These are phyloP conservation scores for Aeoliscus strigatus DNA, from an alignment of 2,797 vertebrate genomes.

Conservation along the genomic window DNA sequence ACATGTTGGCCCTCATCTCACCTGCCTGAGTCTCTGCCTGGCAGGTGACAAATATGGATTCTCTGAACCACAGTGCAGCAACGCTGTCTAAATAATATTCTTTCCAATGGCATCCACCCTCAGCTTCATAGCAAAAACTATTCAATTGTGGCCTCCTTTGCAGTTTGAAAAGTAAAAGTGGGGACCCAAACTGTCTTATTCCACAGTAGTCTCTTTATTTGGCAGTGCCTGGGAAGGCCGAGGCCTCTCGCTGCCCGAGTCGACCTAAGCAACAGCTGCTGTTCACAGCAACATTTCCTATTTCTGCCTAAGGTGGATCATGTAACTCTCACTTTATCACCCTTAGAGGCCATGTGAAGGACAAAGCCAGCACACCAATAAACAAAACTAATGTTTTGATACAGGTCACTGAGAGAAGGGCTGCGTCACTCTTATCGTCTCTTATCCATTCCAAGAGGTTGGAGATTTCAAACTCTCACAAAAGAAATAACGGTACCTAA, in stretches of 20 bases:
- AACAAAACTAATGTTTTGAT: slow-evolving; percentile 87
- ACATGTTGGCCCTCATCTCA: slow-evolving; percentile 48
- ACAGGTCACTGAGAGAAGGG: slow-evolving; percentile 48
- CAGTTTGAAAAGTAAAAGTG: slow-evolving; percentile 53
- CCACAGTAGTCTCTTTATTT: slow-evolving; percentile 75
- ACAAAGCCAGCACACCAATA: slow-evolving; percentile 78
- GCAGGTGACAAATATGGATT: slow-evolving; percentile 77
- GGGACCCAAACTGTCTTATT: slow-evolving; percentile 36
- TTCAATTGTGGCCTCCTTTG: slow-evolving; percentile 55
- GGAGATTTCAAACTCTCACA: no score
- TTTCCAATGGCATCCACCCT: slow-evolving; percentile 62
- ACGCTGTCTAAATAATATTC: slow-evolving; percentile 75
- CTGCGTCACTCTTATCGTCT: no score
- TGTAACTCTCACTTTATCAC: slow-evolving; percentile 93
- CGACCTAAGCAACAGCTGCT: slow-evolving; percentile 85
- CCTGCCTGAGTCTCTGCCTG: slow-evolving; percentile 37
- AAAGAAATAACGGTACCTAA: no score
- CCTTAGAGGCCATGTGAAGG: slow-evolving; percentile 90
- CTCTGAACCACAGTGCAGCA: slow-evolving; percentile 65
- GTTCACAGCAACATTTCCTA: slow-evolving; percentile 84
- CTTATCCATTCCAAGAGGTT: no score
- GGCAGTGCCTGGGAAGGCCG: slow-evolving; percentile 73
- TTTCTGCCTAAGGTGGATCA: slow-evolving; percentile 84
- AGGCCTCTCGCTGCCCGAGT: slow-evolving; percentile 61
- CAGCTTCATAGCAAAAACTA: slow-evolving; percentile 61